Base-by-base conservation (phyloP, 2,113 vertebrate species). In the Tachysurus vachellii region DNA sequence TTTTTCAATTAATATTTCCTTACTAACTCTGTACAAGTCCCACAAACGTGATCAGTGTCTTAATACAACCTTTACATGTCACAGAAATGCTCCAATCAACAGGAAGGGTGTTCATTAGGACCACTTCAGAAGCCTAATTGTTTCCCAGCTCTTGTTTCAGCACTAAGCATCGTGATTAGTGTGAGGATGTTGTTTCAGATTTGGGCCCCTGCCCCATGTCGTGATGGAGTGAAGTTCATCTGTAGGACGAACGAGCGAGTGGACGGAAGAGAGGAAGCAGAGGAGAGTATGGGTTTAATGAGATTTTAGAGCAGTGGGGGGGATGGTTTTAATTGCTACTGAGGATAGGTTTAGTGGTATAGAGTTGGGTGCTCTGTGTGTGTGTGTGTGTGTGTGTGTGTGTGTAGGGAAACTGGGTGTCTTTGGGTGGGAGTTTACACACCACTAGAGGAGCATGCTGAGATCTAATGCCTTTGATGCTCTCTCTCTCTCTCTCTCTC, bases 251-350 rank as follows among this genome's bases (percentile, higher is more conserved):
- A 73, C 19, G 75, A 44, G 31, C 44, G 44, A 50, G 68, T 80
- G 23, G 76, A 83, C 26, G 2, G 66, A 54, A 66, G 85, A 79
- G 94, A 95, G 95, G 95, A 97, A 97, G 96, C 95, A 92, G 87
- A 89, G 93, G 71, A 95, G 95, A 96, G 95, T 96, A 94, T 93
- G 96, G 94, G 96, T 96, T 85, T 99, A 99, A 99, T 98, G 97
- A 98, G 97, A 97, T 96, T 96, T 95, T 90, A 94, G 96, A 96
- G 95, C 97, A 96, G 96, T 96, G 94, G 96, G 98, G 95, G 96
- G 95, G 96, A 95, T 95, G 96, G 96, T 97, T 98, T 98, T 99
- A 99, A 99, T 99, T 99, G 97, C 97, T 97, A 95, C 94, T 91
- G 96, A 96, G 95, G 91, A 96, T 94, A 95, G 94, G 92, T 92